These are phyloP conservation scores for Antennarius maculatus DNA, from an alignment of 2,797 vertebrate genomes.

Conservation along the genomic window DNA sequence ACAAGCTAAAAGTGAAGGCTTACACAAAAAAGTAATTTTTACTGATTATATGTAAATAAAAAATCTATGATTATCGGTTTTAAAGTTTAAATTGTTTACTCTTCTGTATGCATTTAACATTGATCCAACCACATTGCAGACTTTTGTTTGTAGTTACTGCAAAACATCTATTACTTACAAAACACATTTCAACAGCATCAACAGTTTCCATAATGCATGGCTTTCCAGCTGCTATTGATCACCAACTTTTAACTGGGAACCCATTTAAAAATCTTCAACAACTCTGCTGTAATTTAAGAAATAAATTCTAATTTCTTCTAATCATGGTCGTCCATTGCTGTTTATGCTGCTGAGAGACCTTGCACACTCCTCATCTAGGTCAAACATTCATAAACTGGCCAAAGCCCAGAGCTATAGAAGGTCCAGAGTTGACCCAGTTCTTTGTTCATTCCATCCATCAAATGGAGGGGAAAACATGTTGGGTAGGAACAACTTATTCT, in stretches of 20 bases:
- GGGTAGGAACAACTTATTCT: conserved; percentile 4
- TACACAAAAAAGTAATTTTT: not conserved
- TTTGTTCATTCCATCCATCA: conserved; percentile 31
- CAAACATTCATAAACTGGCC: conserved; percentile 50
- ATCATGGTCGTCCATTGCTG: not conserved
- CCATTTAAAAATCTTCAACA: conserved; percentile 12
- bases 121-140: conserved; percentile 8
- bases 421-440: conserved; percentile 59
- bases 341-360: conserved; percentile 2
- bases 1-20: too few relatives aligned
- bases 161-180: conserved; percentile 28
- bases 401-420: conserved; percentile 52
- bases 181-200: conserved; percentile 14
- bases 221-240: conserved; percentile 22
- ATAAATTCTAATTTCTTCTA: not conserved
- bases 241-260: conserved; percentile 1
- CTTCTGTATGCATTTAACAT: not conserved
- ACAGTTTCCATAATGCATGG: conserved; percentile 25
- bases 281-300: not conserved
- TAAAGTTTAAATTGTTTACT: not conserved
- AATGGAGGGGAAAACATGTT: conserved; percentile 22
- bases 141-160: conserved; percentile 9
- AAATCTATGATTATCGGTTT: not conserved
- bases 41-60: not conserved
- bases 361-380: conserved; percentile 36